These are phyloP conservation scores for Alcedo quadribrachys DNA, from an alignment of 2,797 vertebrate species.

Conservation along the genomic window DNA sequence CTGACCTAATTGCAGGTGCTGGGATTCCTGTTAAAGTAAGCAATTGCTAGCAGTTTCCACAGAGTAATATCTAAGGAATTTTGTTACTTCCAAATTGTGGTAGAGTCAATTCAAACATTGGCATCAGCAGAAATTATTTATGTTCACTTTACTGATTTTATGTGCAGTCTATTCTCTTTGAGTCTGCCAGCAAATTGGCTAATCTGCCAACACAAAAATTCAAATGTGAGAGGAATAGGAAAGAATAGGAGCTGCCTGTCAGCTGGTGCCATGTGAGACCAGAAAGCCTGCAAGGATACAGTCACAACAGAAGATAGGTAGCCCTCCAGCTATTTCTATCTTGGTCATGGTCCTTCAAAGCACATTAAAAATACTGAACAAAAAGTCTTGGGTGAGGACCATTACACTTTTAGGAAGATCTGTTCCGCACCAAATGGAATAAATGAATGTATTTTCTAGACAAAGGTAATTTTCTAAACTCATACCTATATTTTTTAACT, in stretches of 20 bases:
- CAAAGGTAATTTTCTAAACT: background rate
- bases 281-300: background rate
- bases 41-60: background rate
- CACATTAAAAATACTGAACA: background rate
- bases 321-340: background rate
- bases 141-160: background rate
- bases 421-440: background rate
- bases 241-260: background rate
- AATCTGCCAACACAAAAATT: background rate
- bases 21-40: background rate
- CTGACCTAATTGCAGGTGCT: conserved; percentile 56
- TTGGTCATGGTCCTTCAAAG: background rate
- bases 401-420: background rate
- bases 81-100: background rate
- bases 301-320: background rate
- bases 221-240: background rate
- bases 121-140: conserved; percentile 19
- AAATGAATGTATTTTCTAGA: background rate
- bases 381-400: background rate
- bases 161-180: background rate
- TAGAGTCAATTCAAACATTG: background rate
- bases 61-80: background rate
- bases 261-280: background rate
- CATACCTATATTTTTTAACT: background rate
- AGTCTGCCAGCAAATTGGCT: background rate